phyloP scores from a whole-genome alignment of 1,140 invertebrate genomes.

The Ericerus pela region DNA sequence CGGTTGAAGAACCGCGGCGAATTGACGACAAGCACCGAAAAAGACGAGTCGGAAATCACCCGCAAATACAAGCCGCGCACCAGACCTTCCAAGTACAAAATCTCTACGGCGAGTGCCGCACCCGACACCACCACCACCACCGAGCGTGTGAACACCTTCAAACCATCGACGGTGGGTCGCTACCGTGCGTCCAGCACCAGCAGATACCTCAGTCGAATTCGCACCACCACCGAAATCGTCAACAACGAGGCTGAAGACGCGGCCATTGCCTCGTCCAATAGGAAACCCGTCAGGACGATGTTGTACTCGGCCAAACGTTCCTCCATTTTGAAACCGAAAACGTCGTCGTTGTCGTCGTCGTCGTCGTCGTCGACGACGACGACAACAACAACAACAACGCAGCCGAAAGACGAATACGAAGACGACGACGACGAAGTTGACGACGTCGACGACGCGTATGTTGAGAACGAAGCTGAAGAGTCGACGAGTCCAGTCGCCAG shows the following conservation, averaged over 20 bases:
- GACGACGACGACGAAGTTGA: not conserved
- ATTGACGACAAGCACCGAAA: not conserved
- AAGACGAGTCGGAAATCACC: slow-evolving; percentile 9
- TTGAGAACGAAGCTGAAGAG: not conserved
- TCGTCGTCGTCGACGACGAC: not conserved
- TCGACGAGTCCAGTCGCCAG: not conserved
- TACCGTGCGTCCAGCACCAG: slow-evolving; percentile 23
- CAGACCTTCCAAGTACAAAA: slow-evolving; percentile 19
- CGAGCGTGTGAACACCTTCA: slow-evolving; percentile 21
- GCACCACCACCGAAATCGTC: slow-evolving; percentile 22
- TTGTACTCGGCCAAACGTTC: slow-evolving; percentile 25
- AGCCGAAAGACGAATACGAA: slow-evolving; percentile 28
- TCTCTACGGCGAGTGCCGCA: slow-evolving; percentile 14
- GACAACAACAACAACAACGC: slow-evolving; percentile 26
- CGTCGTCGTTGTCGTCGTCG: not conserved
- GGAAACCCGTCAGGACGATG: slow-evolving; percentile 18
- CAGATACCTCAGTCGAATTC: slow-evolving; percentile 26
- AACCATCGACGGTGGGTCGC: slow-evolving; percentile 5
- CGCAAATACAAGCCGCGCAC: slow-evolving; percentile 20
- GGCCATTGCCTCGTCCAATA: not conserved
- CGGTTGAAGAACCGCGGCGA: slow-evolving; percentile 1
- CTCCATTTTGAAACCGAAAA: slow-evolving; percentile 17
- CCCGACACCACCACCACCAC: slow-evolving; percentile 22
- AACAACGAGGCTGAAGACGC: slow-evolving; percentile 9
- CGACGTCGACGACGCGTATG: not conserved